Percentiles rank a stretch among this genome's conserved stretches.
Conservation (phyloP, 2,113 vertebrate genomes). For the Plecturocebus donacophilus region DNA sequence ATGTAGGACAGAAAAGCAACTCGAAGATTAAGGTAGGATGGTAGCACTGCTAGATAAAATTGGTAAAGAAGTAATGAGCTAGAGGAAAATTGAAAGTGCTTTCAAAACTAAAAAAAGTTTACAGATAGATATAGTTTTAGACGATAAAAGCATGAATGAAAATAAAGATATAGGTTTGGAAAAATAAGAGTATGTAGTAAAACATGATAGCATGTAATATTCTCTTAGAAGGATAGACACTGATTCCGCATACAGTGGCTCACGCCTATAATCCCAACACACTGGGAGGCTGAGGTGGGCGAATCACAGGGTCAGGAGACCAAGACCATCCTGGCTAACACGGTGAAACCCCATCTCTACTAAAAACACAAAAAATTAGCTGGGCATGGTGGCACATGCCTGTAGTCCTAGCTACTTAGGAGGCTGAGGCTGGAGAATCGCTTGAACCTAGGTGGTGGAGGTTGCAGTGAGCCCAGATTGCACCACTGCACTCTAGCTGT, state of each 20-base stretch:
- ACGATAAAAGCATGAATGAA: constrained; percentile 13
- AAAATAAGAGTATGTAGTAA: constrained; percentile 17
- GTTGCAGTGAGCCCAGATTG: too few relatives aligned
- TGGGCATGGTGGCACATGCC: too few relatives aligned
- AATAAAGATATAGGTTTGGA: background rate
- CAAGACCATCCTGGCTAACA: too few relatives aligned
- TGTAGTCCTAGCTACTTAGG: too few relatives aligned
- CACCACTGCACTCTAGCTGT: too few relatives aligned
- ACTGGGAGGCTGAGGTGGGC: too few relatives aligned
- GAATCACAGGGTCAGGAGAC: too few relatives aligned
- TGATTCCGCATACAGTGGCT: background rate
- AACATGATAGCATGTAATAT: background rate
- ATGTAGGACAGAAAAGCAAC: background rate
- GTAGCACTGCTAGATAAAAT: constrained; percentile 7
- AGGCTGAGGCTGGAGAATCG: too few relatives aligned
- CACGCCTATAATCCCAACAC: too few relatives aligned
- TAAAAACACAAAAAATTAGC: too few relatives aligned
- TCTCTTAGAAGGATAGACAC: background rate
- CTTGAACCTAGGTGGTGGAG: too few relatives aligned
- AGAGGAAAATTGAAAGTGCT: constrained; percentile 1
- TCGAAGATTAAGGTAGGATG: constrained; percentile 14
- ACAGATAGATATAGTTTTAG: background rate
- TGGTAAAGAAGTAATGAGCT: constrained; percentile 27
- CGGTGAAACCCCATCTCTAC: too few relatives aligned
- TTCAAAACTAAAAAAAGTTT: constrained; percentile 36